A percentile compares a stretch with the other conserved stretches of the same genome.
phyloP scores from a whole-genome alignment of 2,113 vertebrate species.

The Micronycteris hirsuta region DNA sequence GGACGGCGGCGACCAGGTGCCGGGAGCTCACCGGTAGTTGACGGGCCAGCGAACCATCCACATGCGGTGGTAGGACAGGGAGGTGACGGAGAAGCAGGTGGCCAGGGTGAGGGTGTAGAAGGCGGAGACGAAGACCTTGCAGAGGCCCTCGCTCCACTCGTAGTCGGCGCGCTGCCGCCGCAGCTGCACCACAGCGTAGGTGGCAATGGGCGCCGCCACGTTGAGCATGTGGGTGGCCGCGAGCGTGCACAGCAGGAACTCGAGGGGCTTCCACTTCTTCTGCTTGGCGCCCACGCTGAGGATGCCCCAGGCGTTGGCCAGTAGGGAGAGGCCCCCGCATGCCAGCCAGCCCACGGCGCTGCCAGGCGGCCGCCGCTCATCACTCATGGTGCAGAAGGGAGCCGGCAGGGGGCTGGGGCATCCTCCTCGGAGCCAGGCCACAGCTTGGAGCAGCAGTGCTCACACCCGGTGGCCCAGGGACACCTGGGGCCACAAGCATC shows the following conservation, averaged over 20 bases:
- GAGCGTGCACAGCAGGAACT: slow-evolving; percentile 92
- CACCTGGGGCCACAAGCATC: neutral
- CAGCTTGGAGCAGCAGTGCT: neutral
- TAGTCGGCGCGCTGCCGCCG: slow-evolving; percentile 88
- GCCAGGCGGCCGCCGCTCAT: slow-evolving; percentile 87
- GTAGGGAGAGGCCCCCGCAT: slow-evolving; percentile 90
- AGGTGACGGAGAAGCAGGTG: slow-evolving; percentile 95
- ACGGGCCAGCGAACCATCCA: slow-evolving; percentile 98
- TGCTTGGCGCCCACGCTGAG: slow-evolving; percentile 94
- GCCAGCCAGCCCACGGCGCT: slow-evolving; percentile 94
- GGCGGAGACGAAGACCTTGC: slow-evolving; percentile 95
- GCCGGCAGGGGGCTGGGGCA: neutral
- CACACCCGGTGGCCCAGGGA: neutral
- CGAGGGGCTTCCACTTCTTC: slow-evolving; percentile 95
- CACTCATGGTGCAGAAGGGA: slow-evolving; percentile 86
- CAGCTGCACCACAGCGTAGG: slow-evolving; percentile 91
- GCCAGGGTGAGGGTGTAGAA: slow-evolving; percentile 95
- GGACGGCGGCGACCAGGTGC: accelerated
- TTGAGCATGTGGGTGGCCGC: slow-evolving; percentile 95
- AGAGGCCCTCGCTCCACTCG: slow-evolving; percentile 94
- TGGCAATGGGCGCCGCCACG: slow-evolving; percentile 91
- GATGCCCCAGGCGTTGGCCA: slow-evolving; percentile 95
- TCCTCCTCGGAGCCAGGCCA: slow-evolving; percentile 8
- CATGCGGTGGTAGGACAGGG: slow-evolving; percentile 96
- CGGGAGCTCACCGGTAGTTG: slow-evolving; percentile 88